Evolutionary conservation across 2,113 vertebrate genomes (phyloP).

Genomic region (Lanius ludovicianus): DNA sequence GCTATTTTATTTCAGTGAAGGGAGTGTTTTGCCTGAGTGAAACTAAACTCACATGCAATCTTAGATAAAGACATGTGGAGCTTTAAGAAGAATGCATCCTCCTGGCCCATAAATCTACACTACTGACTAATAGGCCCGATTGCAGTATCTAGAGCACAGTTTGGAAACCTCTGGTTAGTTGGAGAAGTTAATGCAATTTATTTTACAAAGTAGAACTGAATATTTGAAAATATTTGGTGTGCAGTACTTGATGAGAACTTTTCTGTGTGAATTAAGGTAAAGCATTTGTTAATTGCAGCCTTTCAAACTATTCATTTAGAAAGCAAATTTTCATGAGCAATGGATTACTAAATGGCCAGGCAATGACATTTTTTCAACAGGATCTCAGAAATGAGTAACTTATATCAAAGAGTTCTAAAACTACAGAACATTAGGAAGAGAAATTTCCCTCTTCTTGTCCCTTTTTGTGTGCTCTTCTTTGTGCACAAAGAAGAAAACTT

Average conservation of each 20-base stretch:
- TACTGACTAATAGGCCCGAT: not conserved
- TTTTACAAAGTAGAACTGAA: not conserved
- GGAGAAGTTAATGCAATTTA: not conserved
- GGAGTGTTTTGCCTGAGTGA: not conserved
- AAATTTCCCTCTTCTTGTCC: not conserved
- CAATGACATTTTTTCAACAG: not conserved
- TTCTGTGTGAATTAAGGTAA: not conserved
- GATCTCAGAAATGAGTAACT: not conserved
- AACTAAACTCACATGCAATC: not conserved
- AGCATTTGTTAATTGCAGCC: not conserved
- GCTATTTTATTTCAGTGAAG: not conserved
- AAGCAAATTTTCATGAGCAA: not conserved
- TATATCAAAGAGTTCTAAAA: not conserved
- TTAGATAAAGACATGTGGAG: not conserved
- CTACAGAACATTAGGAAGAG: not conserved
- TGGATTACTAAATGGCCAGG: not conserved
- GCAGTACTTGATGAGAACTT: not conserved
- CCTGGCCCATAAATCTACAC: not conserved
- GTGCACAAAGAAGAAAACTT: not conserved
- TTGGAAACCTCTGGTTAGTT: not conserved
- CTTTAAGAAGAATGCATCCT: not conserved
- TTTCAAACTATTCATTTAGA: not conserved
- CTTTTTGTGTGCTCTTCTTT: not conserved
- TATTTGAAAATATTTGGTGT: not conserved
- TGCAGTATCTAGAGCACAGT: not conserved